Evolutionary conservation across 2,888 invertebrate genomes (phyloP), one percentile per base, ranked within the genome.

Genomic region (Pelosia muscerda): DNA sequence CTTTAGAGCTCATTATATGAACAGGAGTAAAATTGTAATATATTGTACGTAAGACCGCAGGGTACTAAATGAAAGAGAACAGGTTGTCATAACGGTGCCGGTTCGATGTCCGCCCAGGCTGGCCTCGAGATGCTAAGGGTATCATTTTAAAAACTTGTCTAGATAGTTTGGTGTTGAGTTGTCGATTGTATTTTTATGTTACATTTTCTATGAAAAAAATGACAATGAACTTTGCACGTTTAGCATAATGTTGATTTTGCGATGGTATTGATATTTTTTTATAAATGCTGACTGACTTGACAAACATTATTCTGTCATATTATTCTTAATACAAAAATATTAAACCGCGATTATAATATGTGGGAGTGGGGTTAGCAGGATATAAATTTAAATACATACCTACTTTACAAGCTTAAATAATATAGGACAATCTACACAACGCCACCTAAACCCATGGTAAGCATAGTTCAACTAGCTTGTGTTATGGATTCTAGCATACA

Each of bases 31-130:
- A 76, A 79, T 79, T 66, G 71, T 72, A 70, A 74, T 68, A 75
- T 69, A 72, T 75, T 73, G 69, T 70, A 71, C 75, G 76, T 70
- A 71, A 76, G 76, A 80, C 72, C 74, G 71, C 71, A 69, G 73
- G 71, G 72, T 73, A 69, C 74, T 81, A 76, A 38, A 82, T 79
- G 79, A 74, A 69, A 72, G 65, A 75, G 79, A 85, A 85, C 85
- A 80, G 85, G 85, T 85, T 84, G 76, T 71, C 63, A 74, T 85
- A 87, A 86, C 86, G 85, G 85, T 84, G 79, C 74, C 69, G 65
- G 82, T 82, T 85, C 83, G 83, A 82, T 78, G 86, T 74, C 83
- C 84, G 84, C 75, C 68, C 71, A 54, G 68, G 60, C 58, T 71
- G 78, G 77, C 75, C 69, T 76, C 76, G 49, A 67, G 74, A 71